These are phyloP conservation scores for Tetrapedia diversipes DNA, from an alignment of 2,888 invertebrate species.

Conservation along the genomic window DNA sequence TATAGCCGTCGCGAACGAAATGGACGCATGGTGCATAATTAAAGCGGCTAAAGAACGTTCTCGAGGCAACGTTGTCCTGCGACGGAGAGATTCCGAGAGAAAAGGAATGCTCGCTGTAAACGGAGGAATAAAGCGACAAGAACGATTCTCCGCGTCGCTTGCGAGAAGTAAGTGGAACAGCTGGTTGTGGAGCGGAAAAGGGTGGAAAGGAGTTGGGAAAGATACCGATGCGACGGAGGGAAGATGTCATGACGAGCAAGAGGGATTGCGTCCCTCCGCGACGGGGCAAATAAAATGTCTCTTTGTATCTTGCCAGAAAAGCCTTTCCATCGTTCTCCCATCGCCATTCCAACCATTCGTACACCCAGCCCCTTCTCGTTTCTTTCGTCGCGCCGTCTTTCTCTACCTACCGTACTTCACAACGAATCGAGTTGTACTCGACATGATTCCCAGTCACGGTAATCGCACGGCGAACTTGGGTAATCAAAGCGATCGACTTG, in stretches of 20 bases:
- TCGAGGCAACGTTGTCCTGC: constrained; percentile 45
- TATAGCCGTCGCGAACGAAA: not conserved
- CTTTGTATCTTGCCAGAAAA: constrained; percentile 54
- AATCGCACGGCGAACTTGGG: constrained; percentile 12
- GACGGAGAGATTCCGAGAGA: constrained; percentile 18
- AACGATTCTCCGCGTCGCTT: constrained; percentile 41
- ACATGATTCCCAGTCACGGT: constrained; percentile 26
- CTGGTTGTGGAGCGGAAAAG: constrained; percentile 40
- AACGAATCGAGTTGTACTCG: constrained; percentile 31
- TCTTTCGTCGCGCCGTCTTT: too few relatives aligned
- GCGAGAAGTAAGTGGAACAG: constrained; percentile 61
- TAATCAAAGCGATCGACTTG: constrained; percentile 28
- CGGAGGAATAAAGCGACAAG: constrained; percentile 40
- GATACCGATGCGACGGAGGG: constrained; percentile 30
- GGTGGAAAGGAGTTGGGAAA: constrained; percentile 14
- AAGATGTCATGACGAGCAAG: constrained; percentile 27
- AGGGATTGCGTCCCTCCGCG: constrained; percentile 40
- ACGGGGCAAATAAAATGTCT: constrained; percentile 51
- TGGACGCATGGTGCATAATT: constrained; percentile 62
- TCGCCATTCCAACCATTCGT: not conserved
- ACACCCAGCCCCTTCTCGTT: not conserved
- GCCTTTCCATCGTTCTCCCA: constrained; percentile 18
- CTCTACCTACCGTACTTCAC: too few relatives aligned
- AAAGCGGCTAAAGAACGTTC: constrained; percentile 65
- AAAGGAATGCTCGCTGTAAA: constrained; percentile 42